phyloP scores from a whole-genome alignment of 2,888 invertebrate genomes.

The Deilephila elpenor region DNA sequence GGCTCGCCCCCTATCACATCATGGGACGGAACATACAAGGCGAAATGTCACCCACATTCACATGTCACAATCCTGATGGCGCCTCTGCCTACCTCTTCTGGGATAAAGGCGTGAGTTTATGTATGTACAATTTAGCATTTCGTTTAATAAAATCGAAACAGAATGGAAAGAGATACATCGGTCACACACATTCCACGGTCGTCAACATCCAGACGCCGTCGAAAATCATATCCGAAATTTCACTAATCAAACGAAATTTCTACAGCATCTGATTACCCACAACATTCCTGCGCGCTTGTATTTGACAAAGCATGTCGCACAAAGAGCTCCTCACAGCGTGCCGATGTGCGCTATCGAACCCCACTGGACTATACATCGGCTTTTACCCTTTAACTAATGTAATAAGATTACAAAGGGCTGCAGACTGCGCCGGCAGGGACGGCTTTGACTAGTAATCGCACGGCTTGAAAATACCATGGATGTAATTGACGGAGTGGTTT shows the following conservation, averaged over 20 bases:
- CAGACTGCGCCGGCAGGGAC: slow-evolving; percentile 59
- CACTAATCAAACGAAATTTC: slow-evolving; percentile 20
- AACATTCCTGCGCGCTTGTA: slow-evolving; percentile 32
- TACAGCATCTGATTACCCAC: slow-evolving; percentile 28
- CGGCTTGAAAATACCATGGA: not conserved
- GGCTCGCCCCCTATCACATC: no score
- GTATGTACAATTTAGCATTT: no score
- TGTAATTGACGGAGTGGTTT: not conserved
- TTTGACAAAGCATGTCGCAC: slow-evolving; percentile 46
- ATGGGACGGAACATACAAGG: no score
- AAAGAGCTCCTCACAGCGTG: slow-evolving; percentile 52
- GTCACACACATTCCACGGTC: not conserved
- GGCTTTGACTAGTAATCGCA: slow-evolving; percentile 45
- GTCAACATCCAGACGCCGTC: not conserved
- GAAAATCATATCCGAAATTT: not conserved
- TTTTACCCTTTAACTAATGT: slow-evolving; percentile 79
- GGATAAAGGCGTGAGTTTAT: no score
- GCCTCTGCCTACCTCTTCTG: no score
- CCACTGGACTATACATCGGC: slow-evolving; percentile 70
- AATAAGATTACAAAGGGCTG: slow-evolving; percentile 81
- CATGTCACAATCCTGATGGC: no score
- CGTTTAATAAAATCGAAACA: no score
- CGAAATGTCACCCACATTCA: no score
- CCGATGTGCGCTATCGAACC: slow-evolving; percentile 58
- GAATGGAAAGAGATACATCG: no score